phyloP scores from a whole-genome alignment of 2,113 vertebrate species.

The Saiga tatarica region DNA sequence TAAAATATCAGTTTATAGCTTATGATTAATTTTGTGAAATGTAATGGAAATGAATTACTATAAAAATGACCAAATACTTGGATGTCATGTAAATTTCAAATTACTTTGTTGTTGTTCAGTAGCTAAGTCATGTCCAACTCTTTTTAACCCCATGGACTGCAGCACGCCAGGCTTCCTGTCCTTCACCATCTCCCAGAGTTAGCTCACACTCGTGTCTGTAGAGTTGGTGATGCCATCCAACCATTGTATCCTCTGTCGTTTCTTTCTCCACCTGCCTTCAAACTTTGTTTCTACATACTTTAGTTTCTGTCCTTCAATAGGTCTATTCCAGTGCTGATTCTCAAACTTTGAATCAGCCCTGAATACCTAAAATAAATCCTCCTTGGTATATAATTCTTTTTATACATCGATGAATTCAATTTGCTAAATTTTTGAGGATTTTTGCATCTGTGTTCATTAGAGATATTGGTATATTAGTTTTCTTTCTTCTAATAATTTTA shows the following conservation, averaged over 20 bases:
- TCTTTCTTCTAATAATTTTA: not conserved
- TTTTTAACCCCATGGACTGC: not conserved
- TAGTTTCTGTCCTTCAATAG: not conserved
- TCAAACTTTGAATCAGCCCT: not conserved
- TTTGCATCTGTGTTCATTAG: not conserved
- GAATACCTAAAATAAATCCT: not conserved
- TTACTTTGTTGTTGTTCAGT: not conserved
- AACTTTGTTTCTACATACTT: not conserved
- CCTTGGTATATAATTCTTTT: not conserved
- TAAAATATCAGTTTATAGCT: not conserved
- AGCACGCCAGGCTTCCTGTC: not conserved
- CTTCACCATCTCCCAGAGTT: not conserved
- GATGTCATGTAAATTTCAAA: not conserved
- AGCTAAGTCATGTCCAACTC: accelerated
- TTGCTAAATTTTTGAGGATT: not conserved
- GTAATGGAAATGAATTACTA: not conserved
- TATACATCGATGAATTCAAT: not conserved
- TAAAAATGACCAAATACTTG: not conserved
- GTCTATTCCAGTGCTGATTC: not conserved
- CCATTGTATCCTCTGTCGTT: not conserved
- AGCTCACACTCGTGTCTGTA: not conserved
- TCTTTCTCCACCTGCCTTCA: not conserved
- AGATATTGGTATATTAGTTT: not conserved
- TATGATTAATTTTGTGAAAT: not conserved
- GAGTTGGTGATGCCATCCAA: not conserved